These are phyloP conservation scores for Aleiodes testaceus DNA, from an alignment of 2,888 invertebrate genomes.

Conservation along the genomic window DNA sequence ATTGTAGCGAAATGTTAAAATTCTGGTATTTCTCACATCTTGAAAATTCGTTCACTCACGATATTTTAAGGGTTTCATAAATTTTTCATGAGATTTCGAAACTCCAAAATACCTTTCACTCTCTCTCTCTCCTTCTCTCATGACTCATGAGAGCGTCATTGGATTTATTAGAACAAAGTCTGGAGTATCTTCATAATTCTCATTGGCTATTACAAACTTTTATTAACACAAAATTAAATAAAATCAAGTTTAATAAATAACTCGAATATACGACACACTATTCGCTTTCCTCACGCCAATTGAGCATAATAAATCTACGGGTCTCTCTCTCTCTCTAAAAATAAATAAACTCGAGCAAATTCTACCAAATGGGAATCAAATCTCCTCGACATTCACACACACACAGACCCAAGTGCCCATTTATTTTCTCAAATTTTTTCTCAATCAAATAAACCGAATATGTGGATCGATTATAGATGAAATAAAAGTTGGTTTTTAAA, in stretches of 20 bases:
- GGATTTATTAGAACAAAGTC: conserved; percentile 5
- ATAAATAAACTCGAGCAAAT: conserved; percentile 2
- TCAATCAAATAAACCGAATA: conserved; percentile 11
- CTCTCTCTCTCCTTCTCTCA: not conserved
- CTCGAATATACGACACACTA: conserved; percentile 50
- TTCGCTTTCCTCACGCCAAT: conserved; percentile 64
- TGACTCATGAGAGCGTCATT: not conserved
- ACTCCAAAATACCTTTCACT: conserved; percentile 11
- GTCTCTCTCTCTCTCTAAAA: conserved; percentile 5
- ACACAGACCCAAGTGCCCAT: conserved; percentile 17
- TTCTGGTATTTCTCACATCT: conserved; percentile 66
- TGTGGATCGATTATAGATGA: conserved; percentile 47
- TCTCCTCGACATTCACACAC: conserved; percentile 23
- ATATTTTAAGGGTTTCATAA: conserved; percentile 65
- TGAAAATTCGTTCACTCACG: conserved; percentile 61
- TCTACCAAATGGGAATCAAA: conserved; percentile 32
- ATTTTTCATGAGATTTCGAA: conserved; percentile 59
- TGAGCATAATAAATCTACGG: conserved; percentile 47
- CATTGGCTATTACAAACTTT: conserved; percentile 56
- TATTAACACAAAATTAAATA: conserved; percentile 68
- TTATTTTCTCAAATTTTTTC: conserved; percentile 6
- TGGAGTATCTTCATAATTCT: conserved; percentile 62
- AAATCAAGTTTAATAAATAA: conserved; percentile 64
- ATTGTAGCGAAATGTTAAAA: conserved; percentile 56
- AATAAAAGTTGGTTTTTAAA: conserved; percentile 65